Conservation (phyloP, 2,797 vertebrate genomes). For the Tiaroga cobitis region DNA sequence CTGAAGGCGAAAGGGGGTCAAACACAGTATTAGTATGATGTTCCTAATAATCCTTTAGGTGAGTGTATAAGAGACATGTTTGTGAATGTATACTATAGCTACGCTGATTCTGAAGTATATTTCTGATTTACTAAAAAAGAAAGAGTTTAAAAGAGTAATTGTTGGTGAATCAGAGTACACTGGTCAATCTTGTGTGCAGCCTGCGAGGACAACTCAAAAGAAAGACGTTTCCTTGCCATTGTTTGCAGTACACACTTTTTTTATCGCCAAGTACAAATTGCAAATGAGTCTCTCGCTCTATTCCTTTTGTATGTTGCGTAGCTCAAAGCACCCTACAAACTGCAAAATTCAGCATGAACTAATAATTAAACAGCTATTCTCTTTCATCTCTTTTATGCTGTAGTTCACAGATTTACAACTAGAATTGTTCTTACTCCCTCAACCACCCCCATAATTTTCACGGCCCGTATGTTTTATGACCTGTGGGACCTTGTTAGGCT, state of each 20-base stretch:
- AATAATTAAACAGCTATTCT: conserved; percentile 39
- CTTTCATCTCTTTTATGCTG: conserved; percentile 43
- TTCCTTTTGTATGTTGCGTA: conserved; percentile 1
- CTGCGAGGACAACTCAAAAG: background rate
- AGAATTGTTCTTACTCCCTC: conserved; percentile 56
- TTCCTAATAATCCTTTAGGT: too few species aligned
- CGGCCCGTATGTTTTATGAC: conserved; percentile 62
- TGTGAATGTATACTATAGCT: background rate
- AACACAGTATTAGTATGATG: too few species aligned
- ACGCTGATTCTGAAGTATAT: background rate
- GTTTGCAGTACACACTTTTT: background rate
- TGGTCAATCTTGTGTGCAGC: background rate
- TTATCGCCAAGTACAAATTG: background rate
- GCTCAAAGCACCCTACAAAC: conserved; percentile 9
- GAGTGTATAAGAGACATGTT: too few species aligned
- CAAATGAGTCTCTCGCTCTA: background rate
- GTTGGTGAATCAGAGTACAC: background rate
- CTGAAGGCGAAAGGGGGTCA: too few species aligned
- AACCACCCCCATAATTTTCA: conserved; percentile 53
- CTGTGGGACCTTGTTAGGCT: conserved; percentile 67
- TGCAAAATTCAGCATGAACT: conserved; percentile 34
- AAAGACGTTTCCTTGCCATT: background rate
- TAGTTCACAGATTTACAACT: conserved; percentile 57
- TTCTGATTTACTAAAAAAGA: background rate
- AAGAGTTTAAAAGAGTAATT: background rate